These are phyloP conservation scores for Lamproptera curius DNA, from an alignment of 2,888 invertebrate genomes.

Conservation along the genomic window DNA sequence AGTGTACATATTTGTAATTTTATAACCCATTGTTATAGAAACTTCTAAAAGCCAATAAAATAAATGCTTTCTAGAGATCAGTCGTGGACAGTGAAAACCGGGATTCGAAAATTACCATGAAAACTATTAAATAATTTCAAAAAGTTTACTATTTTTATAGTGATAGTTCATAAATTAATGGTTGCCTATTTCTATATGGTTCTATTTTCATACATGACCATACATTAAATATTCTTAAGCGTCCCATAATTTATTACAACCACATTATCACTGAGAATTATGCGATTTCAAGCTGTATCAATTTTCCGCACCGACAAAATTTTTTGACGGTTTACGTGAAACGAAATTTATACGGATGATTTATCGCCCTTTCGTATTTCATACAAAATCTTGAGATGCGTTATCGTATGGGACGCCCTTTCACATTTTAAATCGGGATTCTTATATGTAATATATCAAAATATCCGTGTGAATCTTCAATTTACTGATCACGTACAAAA, in stretches of 20 bases:
- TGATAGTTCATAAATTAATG: too few species aligned
- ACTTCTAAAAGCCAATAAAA: not conserved
- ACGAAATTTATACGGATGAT: conserved; percentile 72
- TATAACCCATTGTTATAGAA: too few species aligned
- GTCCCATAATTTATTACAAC: too few species aligned
- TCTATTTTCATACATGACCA: too few species aligned
- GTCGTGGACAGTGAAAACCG: too few species aligned
- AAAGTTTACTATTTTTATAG: too few species aligned
- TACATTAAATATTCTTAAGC: too few species aligned
- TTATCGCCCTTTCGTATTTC: conserved; percentile 71
- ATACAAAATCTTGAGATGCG: conserved; percentile 65
- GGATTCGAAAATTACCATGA: too few species aligned
- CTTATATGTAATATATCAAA: not conserved
- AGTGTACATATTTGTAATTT: conserved; percentile 2
- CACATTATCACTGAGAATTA: conserved; percentile 48
- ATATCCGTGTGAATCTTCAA: not conserved
- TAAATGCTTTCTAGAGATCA: too few species aligned
- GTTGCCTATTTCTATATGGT: too few species aligned
- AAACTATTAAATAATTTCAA: too few species aligned
- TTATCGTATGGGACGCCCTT: conserved; percentile 46
- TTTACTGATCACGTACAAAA: too few species aligned
- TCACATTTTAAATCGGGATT: conserved; percentile 7
- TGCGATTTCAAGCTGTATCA: conserved; percentile 59
- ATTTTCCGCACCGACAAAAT: conserved; percentile 63
- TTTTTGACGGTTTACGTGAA: conserved; percentile 74